phyloP scores from a whole-genome alignment of 2,888 invertebrate genomes.

The Glaucopsyche alexis region DNA sequence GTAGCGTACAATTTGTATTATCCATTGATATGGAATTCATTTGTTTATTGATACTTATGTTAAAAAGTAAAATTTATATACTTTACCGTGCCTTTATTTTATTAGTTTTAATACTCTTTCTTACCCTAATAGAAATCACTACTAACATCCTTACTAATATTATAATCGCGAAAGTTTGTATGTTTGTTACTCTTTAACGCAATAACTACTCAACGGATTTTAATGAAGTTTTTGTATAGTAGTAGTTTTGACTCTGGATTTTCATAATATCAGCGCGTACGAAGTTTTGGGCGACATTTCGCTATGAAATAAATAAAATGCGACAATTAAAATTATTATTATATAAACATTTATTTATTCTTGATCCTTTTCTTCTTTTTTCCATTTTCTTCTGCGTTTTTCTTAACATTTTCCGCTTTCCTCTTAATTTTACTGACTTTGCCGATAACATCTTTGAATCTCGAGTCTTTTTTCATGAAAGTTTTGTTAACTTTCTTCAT shows the following conservation, averaged over 20 bases:
- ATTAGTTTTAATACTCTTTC: background rate
- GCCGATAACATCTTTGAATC: constrained; percentile 72
- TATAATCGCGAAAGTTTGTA: too few relatives aligned
- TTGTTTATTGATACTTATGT: background rate
- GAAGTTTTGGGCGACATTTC: too few relatives aligned
- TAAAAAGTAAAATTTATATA: constrained; percentile 4
- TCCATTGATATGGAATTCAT: background rate
- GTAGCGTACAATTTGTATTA: background rate
- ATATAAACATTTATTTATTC: constrained; percentile 37
- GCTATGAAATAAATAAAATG: background rate
- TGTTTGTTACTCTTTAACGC: too few relatives aligned
- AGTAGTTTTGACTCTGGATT: too few relatives aligned
- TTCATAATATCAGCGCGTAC: too few relatives aligned
- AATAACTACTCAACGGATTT: too few relatives aligned
- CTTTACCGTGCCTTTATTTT: background rate
- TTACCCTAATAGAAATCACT: background rate
- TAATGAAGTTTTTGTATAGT: too few relatives aligned
- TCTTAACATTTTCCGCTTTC: constrained; percentile 59
- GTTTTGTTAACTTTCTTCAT: constrained; percentile 66
- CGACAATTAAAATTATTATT: background rate
- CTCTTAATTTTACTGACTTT: constrained; percentile 69
- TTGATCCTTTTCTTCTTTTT: constrained; percentile 47
- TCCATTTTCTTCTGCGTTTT: constrained; percentile 40
- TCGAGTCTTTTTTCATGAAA: constrained; percentile 71
- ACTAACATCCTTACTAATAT: too few relatives aligned